phyloP scores from a whole-genome alignment of 1,140 invertebrate species.

The Formica selysi region DNA sequence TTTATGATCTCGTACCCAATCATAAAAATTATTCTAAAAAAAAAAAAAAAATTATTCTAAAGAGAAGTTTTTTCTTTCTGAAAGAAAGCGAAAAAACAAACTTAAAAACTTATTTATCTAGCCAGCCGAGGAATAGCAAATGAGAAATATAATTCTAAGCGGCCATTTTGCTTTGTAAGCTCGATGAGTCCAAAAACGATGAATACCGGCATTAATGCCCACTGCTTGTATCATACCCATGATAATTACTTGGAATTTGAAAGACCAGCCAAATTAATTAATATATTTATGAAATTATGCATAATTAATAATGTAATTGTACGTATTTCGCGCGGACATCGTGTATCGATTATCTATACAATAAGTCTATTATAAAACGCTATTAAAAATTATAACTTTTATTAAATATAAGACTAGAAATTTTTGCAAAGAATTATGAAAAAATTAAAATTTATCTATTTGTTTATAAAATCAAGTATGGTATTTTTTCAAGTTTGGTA shows the following conservation, averaged over 20 bases:
- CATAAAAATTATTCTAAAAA: conserved; percentile 89
- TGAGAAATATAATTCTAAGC: conserved; percentile 90
- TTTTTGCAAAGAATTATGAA: not conserved
- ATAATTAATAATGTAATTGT: conserved; percentile 2
- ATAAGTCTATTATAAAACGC: not conserved
- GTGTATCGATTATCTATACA: not conserved
- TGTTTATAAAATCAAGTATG: not conserved
- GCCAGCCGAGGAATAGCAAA: conserved; percentile 90
- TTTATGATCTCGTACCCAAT: conserved; percentile 93
- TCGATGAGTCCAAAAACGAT: conserved; percentile 94
- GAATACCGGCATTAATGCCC: conserved; percentile 93
- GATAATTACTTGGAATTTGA: conserved; percentile 83
- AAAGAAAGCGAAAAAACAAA: not conserved
- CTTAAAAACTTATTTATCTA: conserved; percentile 87
- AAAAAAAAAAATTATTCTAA: conserved; percentile 38
- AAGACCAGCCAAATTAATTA: not conserved
- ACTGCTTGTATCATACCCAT: conserved; percentile 87
- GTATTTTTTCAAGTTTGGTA: not conserved
- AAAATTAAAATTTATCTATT: not conserved
- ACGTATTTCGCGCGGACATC: not conserved
- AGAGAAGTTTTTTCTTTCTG: not conserved
- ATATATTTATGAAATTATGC: not conserved
- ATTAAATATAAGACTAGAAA: not conserved
- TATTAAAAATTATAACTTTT: not conserved
- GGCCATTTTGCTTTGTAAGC: conserved; percentile 93